Evolutionary conservation across 2,888 invertebrate genomes (phyloP).

Genomic region (Heliconius cydno): DNA sequence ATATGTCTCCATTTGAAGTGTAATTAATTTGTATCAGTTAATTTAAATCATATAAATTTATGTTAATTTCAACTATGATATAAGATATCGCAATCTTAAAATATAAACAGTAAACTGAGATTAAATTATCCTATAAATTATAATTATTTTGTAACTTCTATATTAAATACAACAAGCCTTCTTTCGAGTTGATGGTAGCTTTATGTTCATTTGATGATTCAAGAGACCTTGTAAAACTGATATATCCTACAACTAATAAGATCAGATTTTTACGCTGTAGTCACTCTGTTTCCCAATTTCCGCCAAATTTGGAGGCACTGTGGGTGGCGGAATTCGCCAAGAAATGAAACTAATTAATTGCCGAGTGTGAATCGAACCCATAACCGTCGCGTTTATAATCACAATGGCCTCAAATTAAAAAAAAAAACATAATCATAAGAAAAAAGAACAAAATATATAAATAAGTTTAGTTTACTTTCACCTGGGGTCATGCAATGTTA

Average conservation of each 20-base stretch:
- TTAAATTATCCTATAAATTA: not conserved
- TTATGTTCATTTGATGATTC: too few relatives aligned
- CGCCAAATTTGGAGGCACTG: too few relatives aligned
- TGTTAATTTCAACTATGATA: not conserved
- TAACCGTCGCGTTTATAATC: not conserved
- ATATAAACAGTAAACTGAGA: not conserved
- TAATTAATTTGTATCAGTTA: not conserved
- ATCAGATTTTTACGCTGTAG: too few relatives aligned
- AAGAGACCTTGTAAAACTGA: too few relatives aligned
- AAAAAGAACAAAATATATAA: not conserved
- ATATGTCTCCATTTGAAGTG: not conserved
- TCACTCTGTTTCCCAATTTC: too few relatives aligned
- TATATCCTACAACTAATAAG: too few relatives aligned
- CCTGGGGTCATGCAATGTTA: conserved; percentile 42
- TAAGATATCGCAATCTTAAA: not conserved
- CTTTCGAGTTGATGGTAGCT: too few relatives aligned
- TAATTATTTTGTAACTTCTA: too few relatives aligned
- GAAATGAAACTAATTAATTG: too few relatives aligned
- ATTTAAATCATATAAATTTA: not conserved
- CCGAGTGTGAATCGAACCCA: not conserved
- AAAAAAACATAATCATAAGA: not conserved
- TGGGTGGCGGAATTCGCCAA: too few relatives aligned
- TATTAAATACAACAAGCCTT: too few relatives aligned
- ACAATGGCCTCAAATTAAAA: too few relatives aligned
- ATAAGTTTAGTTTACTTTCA: conserved; percentile 40